A percentile compares a stretch with the other conserved stretches of the same genome.
Evolutionary conservation across 2,888 invertebrate genomes (phyloP).

Genomic region (Meteorus colon): DNA sequence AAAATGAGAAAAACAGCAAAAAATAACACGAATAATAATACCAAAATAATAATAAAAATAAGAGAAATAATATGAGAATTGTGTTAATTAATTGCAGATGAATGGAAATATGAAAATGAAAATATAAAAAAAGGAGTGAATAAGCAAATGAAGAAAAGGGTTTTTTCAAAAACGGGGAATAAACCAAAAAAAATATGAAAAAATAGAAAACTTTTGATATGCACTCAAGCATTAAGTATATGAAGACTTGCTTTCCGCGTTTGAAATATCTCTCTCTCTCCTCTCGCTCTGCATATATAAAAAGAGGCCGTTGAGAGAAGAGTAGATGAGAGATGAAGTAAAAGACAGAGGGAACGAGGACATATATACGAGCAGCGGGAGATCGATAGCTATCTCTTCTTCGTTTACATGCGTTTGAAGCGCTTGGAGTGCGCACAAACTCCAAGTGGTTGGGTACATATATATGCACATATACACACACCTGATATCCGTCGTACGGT

Average conservation of each 20-base stretch:
- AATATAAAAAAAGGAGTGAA: background rate
- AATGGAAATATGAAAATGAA: background rate
- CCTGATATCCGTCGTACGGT: constrained; percentile 44
- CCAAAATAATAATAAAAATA: background rate
- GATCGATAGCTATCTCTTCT: constrained; percentile 54
- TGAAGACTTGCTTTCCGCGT: constrained; percentile 25
- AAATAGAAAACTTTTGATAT: constrained; percentile 31
- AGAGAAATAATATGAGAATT: background rate
- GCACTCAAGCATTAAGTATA: constrained; percentile 26
- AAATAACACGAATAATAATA: background rate
- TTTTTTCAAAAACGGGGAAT: background rate
- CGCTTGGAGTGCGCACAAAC: constrained; percentile 51
- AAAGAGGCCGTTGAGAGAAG: constrained; percentile 24
- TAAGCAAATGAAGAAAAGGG: background rate
- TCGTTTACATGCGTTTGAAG: constrained; percentile 56
- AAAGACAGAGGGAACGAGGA: constrained; percentile 38
- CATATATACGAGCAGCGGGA: constrained; percentile 47
- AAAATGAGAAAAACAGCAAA: background rate
- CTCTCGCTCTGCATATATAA: constrained; percentile 3
- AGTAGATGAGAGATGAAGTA: constrained; percentile 41
- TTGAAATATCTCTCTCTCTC: constrained; percentile 24
- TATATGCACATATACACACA: constrained; percentile 18
- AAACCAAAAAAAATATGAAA: background rate
- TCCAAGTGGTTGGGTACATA: constrained; percentile 45
- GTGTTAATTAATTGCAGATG: background rate